Evolutionary conservation across 1,140 invertebrate genomes (phyloP), one percentile per base, ranked within the genome.

Genomic region (Lanistes nyassanus): DNA sequence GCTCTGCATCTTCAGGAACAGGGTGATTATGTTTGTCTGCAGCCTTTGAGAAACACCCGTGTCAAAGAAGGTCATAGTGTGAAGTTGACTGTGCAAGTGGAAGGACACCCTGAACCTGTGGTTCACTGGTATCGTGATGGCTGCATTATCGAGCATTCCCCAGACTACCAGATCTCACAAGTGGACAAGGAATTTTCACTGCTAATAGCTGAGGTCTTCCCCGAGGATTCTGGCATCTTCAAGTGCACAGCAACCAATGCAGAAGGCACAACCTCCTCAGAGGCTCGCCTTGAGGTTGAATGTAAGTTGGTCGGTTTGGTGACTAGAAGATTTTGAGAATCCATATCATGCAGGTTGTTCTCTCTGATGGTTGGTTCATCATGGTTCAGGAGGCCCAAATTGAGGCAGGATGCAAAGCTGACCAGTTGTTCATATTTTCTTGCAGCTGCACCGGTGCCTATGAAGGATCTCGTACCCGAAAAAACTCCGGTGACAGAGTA

Each of bases 171-270:
- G 55, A 86, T 89, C 29, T 81, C 83, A 3, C 86, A 82, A 47
- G 78, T 74, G 23, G 82, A 87, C 74, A 83, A 83, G 36, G 67
- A 79, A 0, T 83, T 81, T 64, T 95, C 95, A 84, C 89, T 99
- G 69, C 92, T 94, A 79, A 98, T 98, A 78, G 94, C 95, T n/a
- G 97, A 98, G 88, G 96, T 98, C 83, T 98, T 98, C 93, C 96
- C 96, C 13, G 91, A 93, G 82, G 98, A 99, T 90, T 93, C 93
- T 85, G 98, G 98, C 42, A 94, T 97, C 86, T 99, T 98, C 87
- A 93, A 95, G 77, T 98, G 97, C 90, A 92, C 95, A 78, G 95
- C 97, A n/a, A 93, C 94, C 68, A 98, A 97, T 87, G 93, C 93
- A 34, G 94, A 95, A 65, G 98, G 98, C 83, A 92, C 94, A 81